Evolutionary conservation across 2,113 vertebrate genomes (phyloP).

Genomic region (Morone chrysops): DNA sequence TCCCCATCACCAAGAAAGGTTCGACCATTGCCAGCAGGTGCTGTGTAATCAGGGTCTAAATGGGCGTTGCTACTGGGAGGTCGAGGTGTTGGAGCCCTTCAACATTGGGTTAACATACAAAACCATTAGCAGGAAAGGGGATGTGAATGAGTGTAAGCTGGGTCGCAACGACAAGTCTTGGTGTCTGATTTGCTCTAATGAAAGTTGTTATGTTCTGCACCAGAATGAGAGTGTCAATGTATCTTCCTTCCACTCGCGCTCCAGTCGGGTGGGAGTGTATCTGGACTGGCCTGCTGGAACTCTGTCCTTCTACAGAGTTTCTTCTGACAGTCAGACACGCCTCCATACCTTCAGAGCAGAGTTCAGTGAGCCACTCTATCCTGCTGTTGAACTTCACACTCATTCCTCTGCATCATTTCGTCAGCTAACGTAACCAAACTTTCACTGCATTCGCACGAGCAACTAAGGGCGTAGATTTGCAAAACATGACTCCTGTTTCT

Average conservation of each 20-base stretch:
- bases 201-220: slow-evolving; percentile 38
- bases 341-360: slow-evolving; percentile 35
- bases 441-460: not conserved
- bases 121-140: slow-evolving; percentile 40
- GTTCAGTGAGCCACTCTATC: slow-evolving; percentile 49
- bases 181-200: slow-evolving; percentile 46
- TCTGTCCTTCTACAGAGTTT: slow-evolving; percentile 70
- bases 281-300: slow-evolving; percentile 47
- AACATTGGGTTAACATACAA: slow-evolving; percentile 65
- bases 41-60: slow-evolving; percentile 53
- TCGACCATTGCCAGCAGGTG: slow-evolving; percentile 41
- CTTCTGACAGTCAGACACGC: slow-evolving; percentile 23
- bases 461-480: not conserved
- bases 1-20: not conserved
- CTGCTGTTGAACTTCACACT: slow-evolving; percentile 33
- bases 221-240: not conserved
- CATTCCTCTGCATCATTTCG: slow-evolving; percentile 15
- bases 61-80: slow-evolving; percentile 67
- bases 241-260: not conserved
- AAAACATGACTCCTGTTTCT: no score
- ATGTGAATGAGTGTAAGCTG: slow-evolving; percentile 17
- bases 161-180: slow-evolving; percentile 59
- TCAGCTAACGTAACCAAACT: not conserved
- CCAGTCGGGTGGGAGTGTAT: slow-evolving; percentile 60
- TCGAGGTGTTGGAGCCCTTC: slow-evolving; percentile 37